Percentiles rank a stretch among this genome's conserved stretches.
phyloP scores from a whole-genome alignment of 2,113 vertebrate genomes.

The Struthio camelus region DNA sequence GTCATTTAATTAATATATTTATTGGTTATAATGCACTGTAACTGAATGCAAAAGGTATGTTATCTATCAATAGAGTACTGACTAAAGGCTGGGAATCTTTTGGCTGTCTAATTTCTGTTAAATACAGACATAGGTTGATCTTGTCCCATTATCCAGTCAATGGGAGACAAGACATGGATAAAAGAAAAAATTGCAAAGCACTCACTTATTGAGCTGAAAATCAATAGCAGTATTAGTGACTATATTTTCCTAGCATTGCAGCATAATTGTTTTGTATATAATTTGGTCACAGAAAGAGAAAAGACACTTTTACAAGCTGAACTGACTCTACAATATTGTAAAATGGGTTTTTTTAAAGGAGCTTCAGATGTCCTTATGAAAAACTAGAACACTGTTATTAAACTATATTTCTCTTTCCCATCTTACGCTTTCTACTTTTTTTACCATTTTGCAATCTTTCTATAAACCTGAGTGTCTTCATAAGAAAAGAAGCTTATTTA shows the following conservation, averaged over 20 bases:
- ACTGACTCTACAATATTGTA: not conserved
- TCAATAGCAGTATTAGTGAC: not conserved
- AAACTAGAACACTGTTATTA: not conserved
- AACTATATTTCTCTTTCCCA: not conserved
- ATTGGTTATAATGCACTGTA: not conserved
- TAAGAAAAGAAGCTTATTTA: not conserved
- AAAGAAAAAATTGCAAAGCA: not conserved
- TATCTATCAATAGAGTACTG: not conserved
- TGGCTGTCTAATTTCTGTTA: not conserved
- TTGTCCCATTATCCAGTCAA: not conserved
- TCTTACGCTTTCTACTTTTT: not conserved
- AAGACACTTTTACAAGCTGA: not conserved
- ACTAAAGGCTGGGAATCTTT: not conserved
- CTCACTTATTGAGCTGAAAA: not conserved
- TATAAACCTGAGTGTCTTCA: not conserved
- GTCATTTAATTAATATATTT: not conserved
- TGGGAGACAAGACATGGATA: not conserved
- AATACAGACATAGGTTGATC: not conserved
- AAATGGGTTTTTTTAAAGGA: not conserved
- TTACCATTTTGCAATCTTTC: not conserved
- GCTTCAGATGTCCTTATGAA: not conserved
- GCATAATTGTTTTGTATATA: conserved; percentile 7
- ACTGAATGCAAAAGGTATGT: not conserved
- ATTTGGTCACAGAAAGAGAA: not conserved
- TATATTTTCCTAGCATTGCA: not conserved